Conservation (phyloP, 2,888 invertebrate genomes). For the Melinopterus prodromus region DNA sequence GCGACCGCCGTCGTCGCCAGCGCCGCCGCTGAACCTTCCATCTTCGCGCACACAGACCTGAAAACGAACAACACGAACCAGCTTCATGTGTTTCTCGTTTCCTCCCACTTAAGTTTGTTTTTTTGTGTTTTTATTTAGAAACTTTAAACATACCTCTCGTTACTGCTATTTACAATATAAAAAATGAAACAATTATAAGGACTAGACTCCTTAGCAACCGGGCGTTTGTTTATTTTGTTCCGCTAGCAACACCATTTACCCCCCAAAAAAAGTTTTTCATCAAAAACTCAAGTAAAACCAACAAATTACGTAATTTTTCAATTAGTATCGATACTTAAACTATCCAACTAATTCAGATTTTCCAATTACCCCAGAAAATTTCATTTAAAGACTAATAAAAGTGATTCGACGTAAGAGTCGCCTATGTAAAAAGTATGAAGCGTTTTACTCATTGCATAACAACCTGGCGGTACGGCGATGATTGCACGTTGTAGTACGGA, state of each 20-base stretch:
- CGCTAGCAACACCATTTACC: too few relatives aligned
- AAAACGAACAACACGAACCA: too few relatives aligned
- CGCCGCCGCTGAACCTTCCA: neutral
- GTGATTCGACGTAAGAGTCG: neutral
- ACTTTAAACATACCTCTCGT: too few relatives aligned
- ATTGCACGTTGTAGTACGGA: conserved; percentile 7
- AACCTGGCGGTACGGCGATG: neutral
- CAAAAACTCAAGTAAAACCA: too few relatives aligned
- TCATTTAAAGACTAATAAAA: neutral
- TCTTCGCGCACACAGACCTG: neutral
- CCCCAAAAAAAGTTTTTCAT: too few relatives aligned
- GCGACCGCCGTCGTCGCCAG: conserved; percentile 11
- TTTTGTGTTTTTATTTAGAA: neutral
- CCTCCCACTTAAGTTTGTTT: neutral
- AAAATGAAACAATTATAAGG: too few relatives aligned
- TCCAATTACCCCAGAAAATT: neutral
- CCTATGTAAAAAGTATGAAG: neutral
- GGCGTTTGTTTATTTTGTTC: too few relatives aligned
- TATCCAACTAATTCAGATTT: neutral
- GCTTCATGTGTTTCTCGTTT: neutral
- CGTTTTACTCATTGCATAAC: neutral
- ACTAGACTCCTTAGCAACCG: too few relatives aligned
- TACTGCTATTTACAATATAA: too few relatives aligned
- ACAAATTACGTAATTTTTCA: too few relatives aligned
- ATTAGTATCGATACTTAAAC: too few relatives aligned